Conservation (phyloP, 1,140 invertebrate species). For the Drosophila funebris region DNA sequence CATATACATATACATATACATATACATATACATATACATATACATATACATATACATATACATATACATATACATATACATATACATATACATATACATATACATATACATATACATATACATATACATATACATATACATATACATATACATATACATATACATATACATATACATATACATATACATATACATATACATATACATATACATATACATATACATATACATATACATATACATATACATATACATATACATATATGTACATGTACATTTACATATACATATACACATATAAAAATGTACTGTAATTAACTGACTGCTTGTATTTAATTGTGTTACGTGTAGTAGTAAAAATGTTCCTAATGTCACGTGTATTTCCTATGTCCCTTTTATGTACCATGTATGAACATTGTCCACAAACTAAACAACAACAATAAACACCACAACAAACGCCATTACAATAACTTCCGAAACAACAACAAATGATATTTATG, state of each 20-base stretch:
- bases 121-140: not conserved
- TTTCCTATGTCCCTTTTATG: conserved; percentile 69
- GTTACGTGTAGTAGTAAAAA: conserved; percentile 4
- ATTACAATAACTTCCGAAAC: conserved; percentile 28
- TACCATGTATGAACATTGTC: conserved; percentile 45
- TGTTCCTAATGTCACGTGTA: conserved; percentile 54
- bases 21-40: not conserved
- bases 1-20: not conserved
- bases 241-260: not conserved
- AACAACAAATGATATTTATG: conserved; percentile 7
- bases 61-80: not conserved
- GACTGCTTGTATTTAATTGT: conserved; percentile 8
- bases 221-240: not conserved
- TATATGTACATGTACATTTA: not conserved
- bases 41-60: not conserved
- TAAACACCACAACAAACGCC: conserved; percentile 17
- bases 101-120: not conserved
- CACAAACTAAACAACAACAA: conserved; percentile 60
- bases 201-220: not conserved
- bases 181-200: not conserved
- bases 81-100: not conserved
- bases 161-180: not conserved
- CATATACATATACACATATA: not conserved
- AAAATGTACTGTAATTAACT: not conserved
- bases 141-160: not conserved